Base-by-base conservation (phyloP, 1,140 invertebrate species). In the Zaprionus lachaisei region DNA sequence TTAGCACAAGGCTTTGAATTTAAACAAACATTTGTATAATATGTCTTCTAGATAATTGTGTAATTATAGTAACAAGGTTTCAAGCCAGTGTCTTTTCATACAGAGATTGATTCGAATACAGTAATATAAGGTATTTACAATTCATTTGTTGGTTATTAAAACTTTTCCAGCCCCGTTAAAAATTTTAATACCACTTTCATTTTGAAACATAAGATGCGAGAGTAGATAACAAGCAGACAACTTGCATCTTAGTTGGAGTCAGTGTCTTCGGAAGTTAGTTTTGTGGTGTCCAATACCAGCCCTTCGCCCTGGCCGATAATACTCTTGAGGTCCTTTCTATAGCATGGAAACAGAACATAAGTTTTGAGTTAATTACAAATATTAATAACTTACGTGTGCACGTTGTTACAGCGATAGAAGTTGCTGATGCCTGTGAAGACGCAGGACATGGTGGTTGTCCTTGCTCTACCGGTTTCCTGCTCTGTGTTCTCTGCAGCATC, bases 91-190 rank as follows among this genome's bases (percentile, higher is more conserved):
- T 58, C 60, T 34, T 75, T 65, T 57, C 5, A 55, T 74, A 70
- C 34, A 44, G 37, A 70, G 69, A 54, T 24, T 72, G 58, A 24
- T 64, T 61, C 20, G 44, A 38, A 41, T 71, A 49, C 72, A 38
- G 47, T 56, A 57, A 47, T 20, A 20, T 62, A 61, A 49, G 3
- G 31, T 78, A 79, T 79, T 79, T 79, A 79, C 76, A 79, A 37
- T 34, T 44, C 66, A 51, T 68, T 28, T 55, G 7, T 2, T 80
- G 57, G 65, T 71, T 79, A 91, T 87, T 91, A 91, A 91, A 91
- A 84, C 84, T 83, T 91, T 82, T 83, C 86, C 86, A 91, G 83
- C 86, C 86, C 79, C 78, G 64, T 79, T 66, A 77, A 80, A 91
- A 87, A 80, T 84, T 86, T 84, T 87, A 91, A 91, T 84, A 84